Percentiles rank a stretch among this genome's conserved stretches.
phyloP scores from a whole-genome alignment of 2,888 invertebrate genomes.

The Agrochola lota region DNA sequence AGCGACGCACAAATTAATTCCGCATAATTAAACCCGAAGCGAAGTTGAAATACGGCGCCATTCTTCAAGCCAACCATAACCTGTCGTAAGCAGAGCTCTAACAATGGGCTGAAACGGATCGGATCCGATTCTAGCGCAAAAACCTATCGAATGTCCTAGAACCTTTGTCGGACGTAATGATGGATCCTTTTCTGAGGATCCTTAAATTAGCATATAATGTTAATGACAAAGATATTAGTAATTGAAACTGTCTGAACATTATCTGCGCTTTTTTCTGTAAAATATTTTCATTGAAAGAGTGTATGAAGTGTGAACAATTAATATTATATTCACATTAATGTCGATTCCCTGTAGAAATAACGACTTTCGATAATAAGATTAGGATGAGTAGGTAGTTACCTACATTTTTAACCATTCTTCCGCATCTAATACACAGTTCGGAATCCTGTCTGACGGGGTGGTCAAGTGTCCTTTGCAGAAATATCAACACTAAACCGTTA shows the following conservation, averaged over 20 bases:
- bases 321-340: not conserved
- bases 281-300: not conserved
- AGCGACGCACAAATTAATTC: conserved; percentile 58
- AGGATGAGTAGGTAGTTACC: not conserved
- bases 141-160: conserved; percentile 51
- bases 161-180: conserved; percentile 43
- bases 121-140: conserved; percentile 48
- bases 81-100: conserved; percentile 54
- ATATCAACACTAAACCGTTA: conserved; percentile 6
- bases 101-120: conserved; percentile 50
- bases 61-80: conserved; percentile 53
- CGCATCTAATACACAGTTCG: not conserved
- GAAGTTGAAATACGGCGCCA: conserved; percentile 55
- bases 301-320: not conserved
- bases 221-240: conserved; percentile 38
- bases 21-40: conserved; percentile 61
- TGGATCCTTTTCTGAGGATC: conserved; percentile 19
- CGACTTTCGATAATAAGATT: not conserved
- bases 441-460: no score
- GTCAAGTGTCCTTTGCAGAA: not conserved
- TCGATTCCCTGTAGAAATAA: not conserved
- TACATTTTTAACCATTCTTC: not conserved
- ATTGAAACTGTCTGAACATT: conserved; percentile 28
- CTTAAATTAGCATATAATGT: conserved; percentile 45
- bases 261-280: not conserved